Evolutionary conservation across 2,888 invertebrate genomes (phyloP).

Genomic region (Cataglyphis livida): DNA sequence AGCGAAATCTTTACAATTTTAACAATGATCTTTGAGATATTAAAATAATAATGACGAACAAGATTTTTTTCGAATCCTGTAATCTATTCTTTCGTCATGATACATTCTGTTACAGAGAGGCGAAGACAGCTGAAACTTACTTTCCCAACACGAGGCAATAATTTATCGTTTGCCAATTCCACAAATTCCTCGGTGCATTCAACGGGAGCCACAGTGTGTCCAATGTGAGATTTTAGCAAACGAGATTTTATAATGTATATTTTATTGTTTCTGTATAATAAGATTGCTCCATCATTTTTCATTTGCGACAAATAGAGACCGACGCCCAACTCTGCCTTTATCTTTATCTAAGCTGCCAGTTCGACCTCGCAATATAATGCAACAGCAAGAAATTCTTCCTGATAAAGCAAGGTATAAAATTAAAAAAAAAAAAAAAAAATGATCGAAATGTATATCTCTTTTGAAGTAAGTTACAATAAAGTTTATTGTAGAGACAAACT

Average conservation of each 20-base stretch:
- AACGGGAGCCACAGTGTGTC: slow-evolving; percentile 78
- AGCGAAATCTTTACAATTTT: neutral
- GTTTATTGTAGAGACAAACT: slow-evolving; percentile 87
- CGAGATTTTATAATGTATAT: neutral
- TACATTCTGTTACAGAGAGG: slow-evolving; percentile 85
- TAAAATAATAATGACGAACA: neutral
- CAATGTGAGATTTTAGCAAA: slow-evolving; percentile 65
- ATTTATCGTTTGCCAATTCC: slow-evolving; percentile 84
- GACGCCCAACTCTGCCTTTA: slow-evolving; percentile 84
- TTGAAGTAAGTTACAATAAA: slow-evolving; percentile 18
- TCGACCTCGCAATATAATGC: slow-evolving; percentile 78
- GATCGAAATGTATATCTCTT: slow-evolving; percentile 10
- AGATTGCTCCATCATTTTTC: slow-evolving; percentile 4
- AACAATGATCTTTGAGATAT: neutral
- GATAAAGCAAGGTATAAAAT: slow-evolving; percentile 82
- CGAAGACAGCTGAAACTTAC: slow-evolving; percentile 88
- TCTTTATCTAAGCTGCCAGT: slow-evolving; percentile 82
- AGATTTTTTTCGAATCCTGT: neutral
- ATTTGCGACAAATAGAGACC: slow-evolving; percentile 71
- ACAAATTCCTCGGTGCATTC: slow-evolving; percentile 86
- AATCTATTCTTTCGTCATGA: neutral
- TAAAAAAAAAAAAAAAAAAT: neutral
- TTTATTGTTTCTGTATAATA: neutral
- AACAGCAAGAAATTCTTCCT: slow-evolving; percentile 81
- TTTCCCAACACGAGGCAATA: slow-evolving; percentile 84